These are phyloP conservation scores for Carlito syrichta DNA, from an alignment of 2,113 vertebrate species.

Conservation along the genomic window DNA sequence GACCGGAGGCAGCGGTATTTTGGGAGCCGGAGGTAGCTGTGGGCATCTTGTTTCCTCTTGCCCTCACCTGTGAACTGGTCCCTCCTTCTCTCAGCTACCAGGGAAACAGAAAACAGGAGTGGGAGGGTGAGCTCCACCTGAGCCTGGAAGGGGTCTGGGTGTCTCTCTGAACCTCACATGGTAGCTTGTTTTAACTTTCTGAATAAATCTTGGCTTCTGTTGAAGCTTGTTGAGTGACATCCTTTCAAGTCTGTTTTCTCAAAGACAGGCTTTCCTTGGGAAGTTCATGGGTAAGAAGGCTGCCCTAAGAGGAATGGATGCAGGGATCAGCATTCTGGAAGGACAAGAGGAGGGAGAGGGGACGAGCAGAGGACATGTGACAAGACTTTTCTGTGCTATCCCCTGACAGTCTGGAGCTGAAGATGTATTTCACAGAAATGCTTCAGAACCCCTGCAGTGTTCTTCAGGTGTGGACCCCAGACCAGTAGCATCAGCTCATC, in stretches of 20 bases:
- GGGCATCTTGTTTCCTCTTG: too few species aligned
- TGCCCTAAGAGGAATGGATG: not conserved
- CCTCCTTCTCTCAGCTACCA: not conserved
- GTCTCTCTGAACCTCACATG: not conserved
- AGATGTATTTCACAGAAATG: not conserved
- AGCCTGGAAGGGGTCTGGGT: not conserved
- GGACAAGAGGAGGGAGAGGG: not conserved
- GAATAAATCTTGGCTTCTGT: not conserved
- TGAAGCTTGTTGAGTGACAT: not conserved
- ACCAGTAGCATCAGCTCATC: not conserved
- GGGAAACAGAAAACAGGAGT: not conserved
- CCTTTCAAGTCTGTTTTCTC: not conserved
- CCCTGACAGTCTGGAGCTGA: not conserved
- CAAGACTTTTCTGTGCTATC: not conserved
- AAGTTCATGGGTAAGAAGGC: not conserved
- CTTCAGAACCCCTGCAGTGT: not conserved
- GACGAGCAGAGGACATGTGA: not conserved
- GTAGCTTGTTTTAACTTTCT: not conserved
- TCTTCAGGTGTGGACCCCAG: not conserved
- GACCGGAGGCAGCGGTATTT: rapidly evolving
- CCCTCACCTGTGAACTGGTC: not conserved
- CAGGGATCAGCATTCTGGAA: not conserved
- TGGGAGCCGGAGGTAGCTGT: not conserved
- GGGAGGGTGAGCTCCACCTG: not conserved
- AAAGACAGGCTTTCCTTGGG: not conserved